A percentile compares a stretch with the other conserved stretches of the same genome.
Conservation (phyloP, 2,113 vertebrate species). For the Chrysochloris asiatica region DNA sequence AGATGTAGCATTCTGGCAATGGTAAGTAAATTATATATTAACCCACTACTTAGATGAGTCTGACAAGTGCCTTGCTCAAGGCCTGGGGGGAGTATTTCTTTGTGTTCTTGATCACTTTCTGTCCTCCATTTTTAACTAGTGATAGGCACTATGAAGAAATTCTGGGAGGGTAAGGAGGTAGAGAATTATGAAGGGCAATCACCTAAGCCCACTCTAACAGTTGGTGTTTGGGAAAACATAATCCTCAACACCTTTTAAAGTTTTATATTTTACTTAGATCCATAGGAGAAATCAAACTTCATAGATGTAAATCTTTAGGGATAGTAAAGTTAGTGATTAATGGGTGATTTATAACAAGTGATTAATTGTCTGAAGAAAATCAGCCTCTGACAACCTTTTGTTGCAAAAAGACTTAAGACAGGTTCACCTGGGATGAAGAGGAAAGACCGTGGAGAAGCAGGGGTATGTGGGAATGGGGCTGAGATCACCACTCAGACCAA, state of each 20-base stretch:
- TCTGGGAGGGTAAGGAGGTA: background rate
- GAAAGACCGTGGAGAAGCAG: accelerated
- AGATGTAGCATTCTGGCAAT: accelerated
- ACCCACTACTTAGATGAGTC: background rate
- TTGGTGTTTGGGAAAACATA: accelerated
- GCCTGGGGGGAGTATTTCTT: background rate
- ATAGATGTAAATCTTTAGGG: too few species aligned
- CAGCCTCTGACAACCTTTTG: background rate
- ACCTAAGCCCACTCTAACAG: accelerated
- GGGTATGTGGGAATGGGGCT: background rate
- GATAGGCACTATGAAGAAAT: background rate
- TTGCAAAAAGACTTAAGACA: background rate
- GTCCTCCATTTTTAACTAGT: background rate
- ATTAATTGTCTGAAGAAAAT: background rate
- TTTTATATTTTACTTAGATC: background rate
- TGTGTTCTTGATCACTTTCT: background rate
- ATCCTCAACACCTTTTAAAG: background rate
- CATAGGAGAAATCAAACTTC: too few species aligned
- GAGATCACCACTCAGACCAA: background rate
- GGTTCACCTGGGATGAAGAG: background rate
- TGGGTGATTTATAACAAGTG: background rate
- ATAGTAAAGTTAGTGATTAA: background rate
- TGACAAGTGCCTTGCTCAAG: background rate
- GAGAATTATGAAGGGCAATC: background rate
- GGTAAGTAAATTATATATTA: background rate